These are phyloP conservation scores for Ceratina calcarata DNA, from an alignment of 1,140 invertebrate genomes.

Conservation along the genomic window DNA sequence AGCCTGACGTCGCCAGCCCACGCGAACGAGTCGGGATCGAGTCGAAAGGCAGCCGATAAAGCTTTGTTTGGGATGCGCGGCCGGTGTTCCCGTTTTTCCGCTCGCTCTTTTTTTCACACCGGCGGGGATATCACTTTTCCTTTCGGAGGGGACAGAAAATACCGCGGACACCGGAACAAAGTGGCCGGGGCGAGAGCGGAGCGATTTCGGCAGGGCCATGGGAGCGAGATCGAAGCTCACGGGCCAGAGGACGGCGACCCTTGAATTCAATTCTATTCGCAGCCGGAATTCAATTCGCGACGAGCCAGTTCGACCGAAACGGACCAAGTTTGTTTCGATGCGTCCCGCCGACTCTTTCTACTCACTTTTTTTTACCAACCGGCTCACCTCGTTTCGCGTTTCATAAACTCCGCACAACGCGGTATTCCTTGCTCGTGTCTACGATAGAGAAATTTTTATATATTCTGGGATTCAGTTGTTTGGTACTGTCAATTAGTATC, in stretches of 20 bases:
- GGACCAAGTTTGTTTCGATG: constrained; percentile 55
- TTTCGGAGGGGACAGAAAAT: background rate
- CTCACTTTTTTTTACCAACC: background rate
- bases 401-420: constrained; percentile 1
- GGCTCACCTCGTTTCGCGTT: constrained; percentile 28
- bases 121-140: background rate
- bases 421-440: too few relatives aligned
- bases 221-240: constrained; percentile 23
- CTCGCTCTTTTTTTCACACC: too few relatives aligned
- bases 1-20: background rate
- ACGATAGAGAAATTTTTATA: too few relatives aligned
- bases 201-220: constrained; percentile 10
- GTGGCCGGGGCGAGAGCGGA: constrained; percentile 5
- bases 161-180: constrained; percentile 24
- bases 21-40: background rate
- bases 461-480: too few relatives aligned
- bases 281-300: constrained; percentile 69
- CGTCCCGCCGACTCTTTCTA: background rate
- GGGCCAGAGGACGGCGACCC: constrained; percentile 22
- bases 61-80: background rate
- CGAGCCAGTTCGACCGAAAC: constrained; percentile 41
- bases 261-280: constrained; percentile 68
- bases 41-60: background rate
- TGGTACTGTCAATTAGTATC: too few relatives aligned
- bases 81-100: background rate